These are phyloP conservation scores for Belgica antarctica DNA, from an alignment of 2,888 invertebrate genomes.

Conservation along the genomic window DNA sequence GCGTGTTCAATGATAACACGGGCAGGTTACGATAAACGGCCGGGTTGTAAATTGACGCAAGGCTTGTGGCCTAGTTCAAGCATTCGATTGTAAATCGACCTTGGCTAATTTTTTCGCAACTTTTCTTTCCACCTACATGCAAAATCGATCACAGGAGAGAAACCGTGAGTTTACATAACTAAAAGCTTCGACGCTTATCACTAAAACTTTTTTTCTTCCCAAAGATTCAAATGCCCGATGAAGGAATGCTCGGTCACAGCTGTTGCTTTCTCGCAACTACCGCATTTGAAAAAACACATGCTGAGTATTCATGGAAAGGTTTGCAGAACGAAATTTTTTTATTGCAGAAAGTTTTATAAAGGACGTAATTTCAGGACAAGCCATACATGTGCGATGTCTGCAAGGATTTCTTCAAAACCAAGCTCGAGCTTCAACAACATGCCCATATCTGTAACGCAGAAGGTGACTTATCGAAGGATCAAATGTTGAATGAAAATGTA, in stretches of 20 bases:
- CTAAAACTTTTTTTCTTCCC: conserved; percentile 51
- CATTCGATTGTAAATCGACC: background rate
- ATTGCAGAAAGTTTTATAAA: background rate
- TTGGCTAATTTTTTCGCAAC: background rate
- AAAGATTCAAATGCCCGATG: conserved; percentile 68
- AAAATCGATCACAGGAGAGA: background rate
- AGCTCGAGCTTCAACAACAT: conserved; percentile 69
- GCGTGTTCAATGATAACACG: too few species aligned
- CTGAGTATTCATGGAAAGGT: conserved; percentile 73
- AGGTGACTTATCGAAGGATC: conserved; percentile 8
- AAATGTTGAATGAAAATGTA: conserved; percentile 43
- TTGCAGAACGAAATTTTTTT: background rate
- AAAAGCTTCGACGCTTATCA: conserved; percentile 72
- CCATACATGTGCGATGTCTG: conserved; percentile 76
- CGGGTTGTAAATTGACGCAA: too few species aligned
- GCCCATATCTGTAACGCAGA: background rate
- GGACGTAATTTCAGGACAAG: conserved; percentile 54
- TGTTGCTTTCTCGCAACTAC: conserved; percentile 74
- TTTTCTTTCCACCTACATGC: background rate
- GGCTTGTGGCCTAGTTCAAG: too few species aligned
- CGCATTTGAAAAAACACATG: conserved; percentile 87
- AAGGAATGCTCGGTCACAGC: conserved; percentile 59
- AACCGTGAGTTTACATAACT: conserved; percentile 56
- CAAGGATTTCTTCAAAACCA: conserved; percentile 71
- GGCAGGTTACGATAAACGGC: too few species aligned